Evolutionary conservation across 2,113 vertebrate genomes (phyloP), one percentile per base, ranked within the genome.

Genomic region (Eublepharis macularius): DNA sequence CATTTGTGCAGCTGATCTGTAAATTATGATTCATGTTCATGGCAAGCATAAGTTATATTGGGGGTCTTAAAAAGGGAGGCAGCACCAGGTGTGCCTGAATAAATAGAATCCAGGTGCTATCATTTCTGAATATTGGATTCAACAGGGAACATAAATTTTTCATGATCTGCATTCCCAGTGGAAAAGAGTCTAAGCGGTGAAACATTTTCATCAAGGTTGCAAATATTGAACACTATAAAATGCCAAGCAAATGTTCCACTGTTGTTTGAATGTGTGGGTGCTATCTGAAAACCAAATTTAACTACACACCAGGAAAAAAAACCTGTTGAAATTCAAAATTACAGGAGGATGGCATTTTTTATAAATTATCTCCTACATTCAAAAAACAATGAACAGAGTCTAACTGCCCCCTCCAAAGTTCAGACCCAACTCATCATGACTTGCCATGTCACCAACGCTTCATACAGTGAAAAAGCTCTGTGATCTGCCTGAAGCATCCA

Each of bases 211-310:
- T 86, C 47, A 87, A 84, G 81, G 73, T 91, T 93, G 90, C 86
- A 95, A 95, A 94, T 93, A 92, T 74, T 93, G 85, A 91, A 84
- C 77, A 82, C 90, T 90, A 74, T 74, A 70, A 91, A 94, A 92
- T 86, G 82, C 72, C 90, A 92, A 90, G 81, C 86, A 69, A 75
- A 86, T 88, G 88, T 94, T 86, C 83, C 91, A 81, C 66, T 86
- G 82, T 91, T 93, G 65, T 86, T 92, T 95, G 26, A 54, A 65
- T 91, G 92, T 91, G 41, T 34, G 45, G 89, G 92, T 90, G 17
- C 66, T 66, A 79, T 94, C 83, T 93, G 47, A 87, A 91, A 95
- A 91, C 41, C 47, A 82, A 74, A 84, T 90, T 82, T 70, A 93
- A 93, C 65, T 9, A 29, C n/a, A 87, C 43, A 89, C 81, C 24